A percentile compares a stretch with the other conserved stretches of the same genome.
These are phyloP conservation scores for Glossosoma conforme DNA, from an alignment of 1,140 invertebrate species.

Conservation along the genomic window DNA sequence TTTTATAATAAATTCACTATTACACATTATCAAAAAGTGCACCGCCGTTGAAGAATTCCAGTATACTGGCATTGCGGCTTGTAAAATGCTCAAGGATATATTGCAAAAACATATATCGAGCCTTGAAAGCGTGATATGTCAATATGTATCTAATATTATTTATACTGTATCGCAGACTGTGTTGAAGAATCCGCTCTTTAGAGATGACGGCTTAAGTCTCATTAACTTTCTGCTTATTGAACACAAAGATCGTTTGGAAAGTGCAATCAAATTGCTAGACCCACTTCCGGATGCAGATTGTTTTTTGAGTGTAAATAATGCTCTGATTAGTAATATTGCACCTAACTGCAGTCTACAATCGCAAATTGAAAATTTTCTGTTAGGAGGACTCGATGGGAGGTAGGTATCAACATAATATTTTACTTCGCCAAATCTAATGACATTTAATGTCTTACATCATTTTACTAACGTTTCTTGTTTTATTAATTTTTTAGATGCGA, in stretches of 20 bases:
- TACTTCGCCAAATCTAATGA: not conserved
- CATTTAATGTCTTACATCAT: not conserved
- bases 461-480: slow-evolving; percentile 1
- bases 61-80: slow-evolving; percentile 24
- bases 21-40: slow-evolving; percentile 35
- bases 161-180: slow-evolving; percentile 12
- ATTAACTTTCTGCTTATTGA: slow-evolving; percentile 34
- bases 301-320: slow-evolving; percentile 11
- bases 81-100: slow-evolving; percentile 33
- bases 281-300: slow-evolving; percentile 19
- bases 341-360: slow-evolving; percentile 10
- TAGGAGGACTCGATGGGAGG: slow-evolving; percentile 11
- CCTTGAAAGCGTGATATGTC: slow-evolving; percentile 31
- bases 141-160: slow-evolving; percentile 31
- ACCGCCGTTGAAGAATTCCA: slow-evolving; percentile 31
- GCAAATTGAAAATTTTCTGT: slow-evolving; percentile 21
- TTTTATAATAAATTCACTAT: slow-evolving; percentile 37
- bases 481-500: slow-evolving; percentile 18
- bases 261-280: slow-evolving; percentile 25
- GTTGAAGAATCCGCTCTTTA: slow-evolving; percentile 10
- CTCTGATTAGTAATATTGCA: slow-evolving; percentile 6
- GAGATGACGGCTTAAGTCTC: slow-evolving; percentile 30
- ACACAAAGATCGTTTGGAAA: slow-evolving; percentile 34
- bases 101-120: slow-evolving; percentile 34
- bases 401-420: slow-evolving; percentile 4